phyloP scores from a whole-genome alignment of 2,888 invertebrate species.

The Polydesmus complanatus region DNA sequence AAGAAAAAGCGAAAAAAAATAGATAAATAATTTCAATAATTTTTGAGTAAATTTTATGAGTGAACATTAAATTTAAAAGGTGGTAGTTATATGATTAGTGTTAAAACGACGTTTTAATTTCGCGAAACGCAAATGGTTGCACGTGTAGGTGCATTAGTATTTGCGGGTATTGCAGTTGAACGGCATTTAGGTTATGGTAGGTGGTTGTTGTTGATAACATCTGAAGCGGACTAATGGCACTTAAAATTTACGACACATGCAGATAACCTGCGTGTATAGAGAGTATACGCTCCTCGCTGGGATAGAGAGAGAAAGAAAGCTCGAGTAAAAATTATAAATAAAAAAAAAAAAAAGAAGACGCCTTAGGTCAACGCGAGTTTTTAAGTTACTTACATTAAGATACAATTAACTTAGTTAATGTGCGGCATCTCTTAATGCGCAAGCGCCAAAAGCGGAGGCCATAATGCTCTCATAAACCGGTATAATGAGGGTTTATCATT shows the following conservation, averaged over 20 bases:
- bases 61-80: background rate
- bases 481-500: background rate
- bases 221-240: background rate
- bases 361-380: background rate
- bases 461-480: background rate
- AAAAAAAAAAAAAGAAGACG: background rate
- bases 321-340: too few relatives aligned
- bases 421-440: background rate
- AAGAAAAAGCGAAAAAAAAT: too few relatives aligned
- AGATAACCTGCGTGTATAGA: too few relatives aligned
- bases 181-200: background rate
- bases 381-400: background rate
- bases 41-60: too few relatives aligned
- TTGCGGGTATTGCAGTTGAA: background rate
- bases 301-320: too few relatives aligned
- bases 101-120: background rate
- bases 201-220: background rate
- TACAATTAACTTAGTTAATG: background rate
- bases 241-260: background rate
- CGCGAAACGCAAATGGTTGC: background rate
- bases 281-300: too few relatives aligned
- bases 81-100: background rate
- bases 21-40: too few relatives aligned
- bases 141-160: background rate
- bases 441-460: background rate